Conservation (phyloP, 2,113 vertebrate species). For the Centropus unirufus region DNA sequence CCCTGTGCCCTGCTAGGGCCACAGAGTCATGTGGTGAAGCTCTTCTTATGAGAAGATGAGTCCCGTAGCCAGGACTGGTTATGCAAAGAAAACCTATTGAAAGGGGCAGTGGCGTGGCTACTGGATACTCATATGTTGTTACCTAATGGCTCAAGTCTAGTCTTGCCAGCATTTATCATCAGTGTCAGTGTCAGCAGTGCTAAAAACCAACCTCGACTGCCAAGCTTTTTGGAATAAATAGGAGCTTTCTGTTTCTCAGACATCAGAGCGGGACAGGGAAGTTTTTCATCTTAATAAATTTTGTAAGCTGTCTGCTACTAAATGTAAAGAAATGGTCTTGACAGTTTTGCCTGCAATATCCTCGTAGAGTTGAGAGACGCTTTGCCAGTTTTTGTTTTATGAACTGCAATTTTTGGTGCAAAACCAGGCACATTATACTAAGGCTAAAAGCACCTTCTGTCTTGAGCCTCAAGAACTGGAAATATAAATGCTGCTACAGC, state of each 20-base stretch:
- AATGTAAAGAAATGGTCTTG: not conserved
- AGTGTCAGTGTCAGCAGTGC: not conserved
- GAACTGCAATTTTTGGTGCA: not conserved
- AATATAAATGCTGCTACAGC: not conserved
- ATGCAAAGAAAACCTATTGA: not conserved
- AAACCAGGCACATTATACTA: not conserved
- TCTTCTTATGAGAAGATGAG: not conserved
- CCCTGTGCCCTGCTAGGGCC: fast-evolving
- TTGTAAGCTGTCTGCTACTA: not conserved
- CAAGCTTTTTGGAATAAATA: not conserved
- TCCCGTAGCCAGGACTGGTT: not conserved
- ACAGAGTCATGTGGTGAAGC: not conserved
- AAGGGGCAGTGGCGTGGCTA: not conserved
- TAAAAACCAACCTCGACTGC: not conserved
- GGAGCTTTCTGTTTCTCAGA: not conserved
- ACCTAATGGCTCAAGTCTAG: not conserved
- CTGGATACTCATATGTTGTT: not conserved
- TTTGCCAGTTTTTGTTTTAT: not conserved
- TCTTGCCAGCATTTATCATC: not conserved
- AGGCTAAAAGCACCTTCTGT: not conserved
- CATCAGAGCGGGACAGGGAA: not conserved
- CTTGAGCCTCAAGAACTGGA: not conserved
- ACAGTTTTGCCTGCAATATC: not conserved
- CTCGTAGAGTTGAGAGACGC: not conserved
- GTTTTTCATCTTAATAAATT: not conserved